Conservation (phyloP, 2,113 vertebrate species). For the Dipodomys spectabilis region DNA sequence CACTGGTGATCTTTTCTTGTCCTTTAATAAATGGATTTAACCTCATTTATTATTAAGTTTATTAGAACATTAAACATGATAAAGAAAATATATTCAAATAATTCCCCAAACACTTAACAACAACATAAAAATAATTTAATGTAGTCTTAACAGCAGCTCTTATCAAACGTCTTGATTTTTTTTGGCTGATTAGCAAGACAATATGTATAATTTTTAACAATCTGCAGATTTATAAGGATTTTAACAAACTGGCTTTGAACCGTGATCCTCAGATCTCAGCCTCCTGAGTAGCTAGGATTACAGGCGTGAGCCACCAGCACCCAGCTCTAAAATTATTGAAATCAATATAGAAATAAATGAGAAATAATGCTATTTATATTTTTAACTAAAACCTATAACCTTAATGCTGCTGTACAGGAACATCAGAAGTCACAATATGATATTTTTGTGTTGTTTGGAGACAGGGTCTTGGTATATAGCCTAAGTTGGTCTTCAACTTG, state of each 20-base stretch:
- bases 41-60: conserved; percentile 24
- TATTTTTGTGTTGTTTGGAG: neutral
- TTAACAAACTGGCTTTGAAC: no score
- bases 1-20: neutral
- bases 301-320: no score
- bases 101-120: conserved; percentile 2
- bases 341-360: conserved; percentile 21
- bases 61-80: conserved; percentile 28
- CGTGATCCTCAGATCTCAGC: no score
- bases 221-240: neutral
- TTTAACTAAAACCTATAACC: conserved; percentile 21
- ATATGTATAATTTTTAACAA: conserved; percentile 34
- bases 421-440: neutral
- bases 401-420: neutral
- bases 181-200: conserved; percentile 15
- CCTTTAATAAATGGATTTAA: conserved; percentile 2
- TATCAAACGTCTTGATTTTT: conserved; percentile 45
- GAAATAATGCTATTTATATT: conserved; percentile 12
- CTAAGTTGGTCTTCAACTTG: no score
- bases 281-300: no score
- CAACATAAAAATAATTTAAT: conserved; percentile 47
- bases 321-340: conserved; percentile 43
- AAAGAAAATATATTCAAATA: conserved; percentile 38
- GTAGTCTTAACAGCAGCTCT: conserved; percentile 12
- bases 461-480: neutral